Base-by-base conservation (phyloP, 2,113 vertebrate genomes). In the Nannospalax galili region DNA sequence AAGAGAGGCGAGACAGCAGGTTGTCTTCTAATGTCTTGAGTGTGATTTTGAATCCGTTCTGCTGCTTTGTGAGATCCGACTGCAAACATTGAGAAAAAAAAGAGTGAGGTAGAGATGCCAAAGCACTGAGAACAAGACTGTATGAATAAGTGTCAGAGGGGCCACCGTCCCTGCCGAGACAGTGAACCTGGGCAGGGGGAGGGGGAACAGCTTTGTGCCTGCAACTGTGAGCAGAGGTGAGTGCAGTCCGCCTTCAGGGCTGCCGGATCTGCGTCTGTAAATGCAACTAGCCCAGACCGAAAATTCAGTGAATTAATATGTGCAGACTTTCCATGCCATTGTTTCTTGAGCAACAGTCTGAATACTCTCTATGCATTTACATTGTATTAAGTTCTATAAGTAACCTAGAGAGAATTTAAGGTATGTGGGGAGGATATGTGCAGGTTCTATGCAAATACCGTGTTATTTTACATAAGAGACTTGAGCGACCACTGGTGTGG, bases 41-140 rank as follows among this genome's bases (percentile, higher is more conserved):
- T 19, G 99, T 99, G 98, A 99, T 99, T 98, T 99, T 99, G 98
- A 99, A 99, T 20, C 98, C 99, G 4, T 99, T 99, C 96, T 99
- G 99, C 90, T 99, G 98, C 96, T 99, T 99, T 0, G 99, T 99
- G 97, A 99, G 99, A 70, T 99, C 98, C 0, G 99, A 99, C 99
- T 99, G 97, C 75, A 97, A 98, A 96, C 45, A 62, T 96, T 12
- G 97, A 95, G 92, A 30, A 86, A 88, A n/a, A 69, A 78, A 40
- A 58, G 82, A 58, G 84, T 96, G 35, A 93, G 48, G 42, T 12
- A 5, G 40, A 58, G 28, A 35, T 40, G 17, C 5, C n/a, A 32
- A 45, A 69, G 16, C 7, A 19, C 10, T 30, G 5, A 3, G 45
- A 19, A 32, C 4, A n/a, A 30, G 12, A 37, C 9, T 85, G 45